A percentile compares a stretch with the other conserved stretches of the same genome.
These are phyloP conservation scores for Zele albiditarsus DNA, from an alignment of 2,888 invertebrate genomes.

Conservation along the genomic window DNA sequence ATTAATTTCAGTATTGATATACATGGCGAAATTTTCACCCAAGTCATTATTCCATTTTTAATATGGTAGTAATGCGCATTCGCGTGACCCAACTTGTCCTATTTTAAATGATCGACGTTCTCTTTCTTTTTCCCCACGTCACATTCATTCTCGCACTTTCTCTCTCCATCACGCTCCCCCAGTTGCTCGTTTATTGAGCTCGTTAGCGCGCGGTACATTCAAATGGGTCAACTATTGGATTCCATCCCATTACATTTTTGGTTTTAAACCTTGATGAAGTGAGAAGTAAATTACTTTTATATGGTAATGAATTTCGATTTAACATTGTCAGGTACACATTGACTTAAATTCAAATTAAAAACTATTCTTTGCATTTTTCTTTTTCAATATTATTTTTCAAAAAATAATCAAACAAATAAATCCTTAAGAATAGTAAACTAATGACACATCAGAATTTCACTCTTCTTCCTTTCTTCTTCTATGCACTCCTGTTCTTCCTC, in stretches of 20 bases:
- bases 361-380: background rate
- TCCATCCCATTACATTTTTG: conserved; percentile 26
- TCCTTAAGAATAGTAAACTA: background rate
- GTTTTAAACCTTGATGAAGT: background rate
- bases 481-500: background rate
- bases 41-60: conserved; percentile 27
- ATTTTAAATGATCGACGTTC: background rate
- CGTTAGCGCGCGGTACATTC: conserved; percentile 25
- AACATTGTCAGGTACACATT: background rate
- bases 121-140: background rate
- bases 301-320: background rate
- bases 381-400: background rate
- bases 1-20: background rate
- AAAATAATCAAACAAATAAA: background rate
- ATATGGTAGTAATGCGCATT: background rate
- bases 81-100: background rate
- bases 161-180: background rate
- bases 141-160: background rate
- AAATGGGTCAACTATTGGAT: conserved; percentile 34
- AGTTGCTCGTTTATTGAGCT: conserved; percentile 21
- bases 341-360: conserved; percentile 1
- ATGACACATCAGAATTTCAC: background rate
- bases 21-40: conserved; percentile 1
- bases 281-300: background rate
- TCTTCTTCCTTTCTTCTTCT: background rate